Evolutionary conservation across 2,888 invertebrate species (phyloP).

Genomic region (Agapostemon virescens): DNA sequence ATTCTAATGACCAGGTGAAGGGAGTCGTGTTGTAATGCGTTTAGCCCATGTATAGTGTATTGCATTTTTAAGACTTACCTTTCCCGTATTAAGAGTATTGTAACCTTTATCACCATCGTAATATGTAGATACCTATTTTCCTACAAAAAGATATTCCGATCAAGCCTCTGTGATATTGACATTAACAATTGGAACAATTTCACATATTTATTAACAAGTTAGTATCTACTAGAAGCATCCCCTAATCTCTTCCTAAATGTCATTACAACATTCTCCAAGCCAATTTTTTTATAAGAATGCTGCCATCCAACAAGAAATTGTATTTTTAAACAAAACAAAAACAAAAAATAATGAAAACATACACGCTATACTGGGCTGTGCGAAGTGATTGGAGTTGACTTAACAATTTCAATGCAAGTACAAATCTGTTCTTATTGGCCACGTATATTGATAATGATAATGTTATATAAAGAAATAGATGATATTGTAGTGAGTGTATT

Average conservation of each 20-base stretch:
- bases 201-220: constrained; percentile 74
- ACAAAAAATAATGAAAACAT: constrained; percentile 75
- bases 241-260: constrained; percentile 76
- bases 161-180: constrained; percentile 80
- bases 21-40: constrained; percentile 79
- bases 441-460: constrained; percentile 79
- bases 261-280: constrained; percentile 79
- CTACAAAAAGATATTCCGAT: constrained; percentile 78
- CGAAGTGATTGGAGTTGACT: constrained; percentile 80
- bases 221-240: constrained; percentile 72
- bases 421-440: constrained; percentile 81
- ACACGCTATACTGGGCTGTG: constrained; percentile 80
- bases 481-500: constrained; percentile 77
- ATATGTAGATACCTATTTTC: constrained; percentile 80
- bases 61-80: constrained; percentile 77
- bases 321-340: constrained; percentile 78
- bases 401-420: constrained; percentile 81
- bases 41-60: constrained; percentile 80
- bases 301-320: constrained; percentile 77
- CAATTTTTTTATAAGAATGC: constrained; percentile 79
- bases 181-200: constrained; percentile 78
- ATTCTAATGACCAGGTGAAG: constrained; percentile 77
- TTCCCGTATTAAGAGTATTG: constrained; percentile 66
- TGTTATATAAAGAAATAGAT: constrained; percentile 76
- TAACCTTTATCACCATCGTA: constrained; percentile 74